Conservation (phyloP, 1,140 invertebrate genomes). For the Ceratoteleas bidentatus region DNA sequence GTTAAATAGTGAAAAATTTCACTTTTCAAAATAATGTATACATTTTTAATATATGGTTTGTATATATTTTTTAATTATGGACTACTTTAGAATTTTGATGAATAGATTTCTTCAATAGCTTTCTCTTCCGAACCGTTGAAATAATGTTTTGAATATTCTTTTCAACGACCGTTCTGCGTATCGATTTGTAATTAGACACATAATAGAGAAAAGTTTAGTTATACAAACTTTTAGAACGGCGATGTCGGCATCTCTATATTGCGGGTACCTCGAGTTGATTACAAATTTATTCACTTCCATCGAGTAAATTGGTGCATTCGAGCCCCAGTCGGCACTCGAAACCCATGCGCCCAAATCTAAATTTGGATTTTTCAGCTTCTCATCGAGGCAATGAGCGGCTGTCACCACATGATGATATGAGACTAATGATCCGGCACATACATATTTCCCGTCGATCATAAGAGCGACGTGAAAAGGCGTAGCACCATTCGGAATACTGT, state of each 20-base stretch:
- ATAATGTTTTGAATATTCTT: too few species aligned
- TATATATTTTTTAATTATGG: too few species aligned
- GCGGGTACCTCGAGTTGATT: neutral
- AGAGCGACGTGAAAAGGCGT: neutral
- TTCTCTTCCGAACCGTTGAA: too few species aligned
- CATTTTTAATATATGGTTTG: too few species aligned
- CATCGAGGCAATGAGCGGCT: neutral
- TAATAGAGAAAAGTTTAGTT: neutral
- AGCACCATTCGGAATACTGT: neutral
- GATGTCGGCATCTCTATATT: neutral
- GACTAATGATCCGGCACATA: neutral
- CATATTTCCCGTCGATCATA: neutral
- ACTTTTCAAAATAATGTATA: too few species aligned
- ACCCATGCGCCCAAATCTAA: neutral
- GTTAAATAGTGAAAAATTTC: too few species aligned
- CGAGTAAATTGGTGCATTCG: neutral
- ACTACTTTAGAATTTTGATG: too few species aligned
- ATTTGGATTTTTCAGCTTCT: neutral
- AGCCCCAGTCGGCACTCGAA: neutral
- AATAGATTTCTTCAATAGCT: too few species aligned
- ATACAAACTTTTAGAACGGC: neutral
- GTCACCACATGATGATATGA: neutral
- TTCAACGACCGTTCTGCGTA: too few species aligned
- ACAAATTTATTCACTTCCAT: neutral
- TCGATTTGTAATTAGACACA: too few species aligned